phyloP scores from a whole-genome alignment of 2,797 vertebrate species.

The Onychomys leucogaster region DNA sequence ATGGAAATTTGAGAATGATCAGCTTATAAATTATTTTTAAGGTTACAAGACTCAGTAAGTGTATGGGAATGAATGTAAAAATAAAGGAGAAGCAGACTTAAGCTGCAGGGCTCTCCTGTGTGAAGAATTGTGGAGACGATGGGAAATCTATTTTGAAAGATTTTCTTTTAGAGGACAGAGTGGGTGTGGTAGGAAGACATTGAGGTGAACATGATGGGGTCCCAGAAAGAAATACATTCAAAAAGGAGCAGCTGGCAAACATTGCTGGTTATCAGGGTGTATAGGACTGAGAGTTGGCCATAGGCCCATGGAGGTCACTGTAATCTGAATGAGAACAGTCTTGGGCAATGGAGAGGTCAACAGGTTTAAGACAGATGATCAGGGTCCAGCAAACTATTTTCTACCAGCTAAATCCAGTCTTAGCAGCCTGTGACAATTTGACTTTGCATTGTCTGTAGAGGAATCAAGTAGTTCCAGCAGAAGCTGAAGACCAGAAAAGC shows the following conservation, averaged over 20 bases:
- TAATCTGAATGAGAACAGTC: not conserved
- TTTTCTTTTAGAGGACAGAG: not conserved
- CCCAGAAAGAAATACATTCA: not conserved
- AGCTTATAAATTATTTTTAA: conserved; percentile 27
- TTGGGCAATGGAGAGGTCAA: not conserved
- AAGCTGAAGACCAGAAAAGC: not conserved
- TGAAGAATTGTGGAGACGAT: not conserved
- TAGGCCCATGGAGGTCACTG: not conserved
- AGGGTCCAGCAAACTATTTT: not conserved
- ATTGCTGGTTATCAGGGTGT: not conserved
- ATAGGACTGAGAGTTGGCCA: not conserved
- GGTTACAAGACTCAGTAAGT: not conserved
- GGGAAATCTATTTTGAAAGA: not conserved
- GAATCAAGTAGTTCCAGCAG: not conserved
- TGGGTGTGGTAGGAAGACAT: not conserved
- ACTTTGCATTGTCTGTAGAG: not conserved
- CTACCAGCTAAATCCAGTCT: not conserved
- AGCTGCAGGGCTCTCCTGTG: not conserved
- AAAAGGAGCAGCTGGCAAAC: not conserved
- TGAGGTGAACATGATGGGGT: not conserved
- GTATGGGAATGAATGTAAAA: not conserved
- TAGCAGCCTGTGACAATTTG: not conserved
- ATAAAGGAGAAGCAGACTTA: not conserved
- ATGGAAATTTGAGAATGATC: not conserved
- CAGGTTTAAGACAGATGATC: not conserved